A percentile compares a stretch with the other conserved stretches of the same genome.
phyloP scores from a whole-genome alignment of 2,888 invertebrate species.

The Heliconius charithonia region DNA sequence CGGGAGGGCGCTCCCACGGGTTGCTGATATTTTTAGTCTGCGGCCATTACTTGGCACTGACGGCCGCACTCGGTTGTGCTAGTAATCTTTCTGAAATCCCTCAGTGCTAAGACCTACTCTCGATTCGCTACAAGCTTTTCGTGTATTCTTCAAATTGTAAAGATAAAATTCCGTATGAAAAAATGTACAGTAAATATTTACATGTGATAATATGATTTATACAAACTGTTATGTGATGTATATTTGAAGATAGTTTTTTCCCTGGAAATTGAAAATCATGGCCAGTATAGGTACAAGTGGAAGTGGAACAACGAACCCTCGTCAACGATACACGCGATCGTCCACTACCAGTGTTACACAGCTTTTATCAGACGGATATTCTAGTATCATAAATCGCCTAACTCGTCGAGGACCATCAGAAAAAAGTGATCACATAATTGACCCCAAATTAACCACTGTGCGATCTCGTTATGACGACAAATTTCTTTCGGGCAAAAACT shows the following conservation, averaged over 20 bases:
- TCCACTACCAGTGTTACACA: conserved; percentile 93
- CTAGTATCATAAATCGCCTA: conserved; percentile 91
- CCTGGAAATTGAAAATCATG: conserved; percentile 55
- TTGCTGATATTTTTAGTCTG: conserved; percentile 87
- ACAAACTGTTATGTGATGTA: conserved; percentile 67
- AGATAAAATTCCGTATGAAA: conserved; percentile 35
- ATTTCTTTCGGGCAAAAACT: conserved; percentile 66
- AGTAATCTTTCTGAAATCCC: conserved; percentile 81
- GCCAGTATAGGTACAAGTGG: conserved; percentile 69
- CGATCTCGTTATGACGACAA: conserved; percentile 77
- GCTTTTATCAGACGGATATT: conserved; percentile 93
- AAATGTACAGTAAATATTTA: conserved; percentile 33
- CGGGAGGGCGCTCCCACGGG: conserved; percentile 85
- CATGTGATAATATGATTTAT: conserved; percentile 63
- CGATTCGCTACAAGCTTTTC: conserved; percentile 73
- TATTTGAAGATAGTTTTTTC: conserved; percentile 63
- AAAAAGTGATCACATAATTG: conserved; percentile 79
- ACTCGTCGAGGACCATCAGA: conserved; percentile 91
- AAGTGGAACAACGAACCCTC: conserved; percentile 76
- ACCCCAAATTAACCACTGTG: conserved; percentile 64
- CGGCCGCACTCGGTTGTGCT: conserved; percentile 81
- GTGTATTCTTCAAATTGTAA: conserved; percentile 53
- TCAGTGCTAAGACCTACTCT: conserved; percentile 76
- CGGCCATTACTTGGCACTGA: conserved; percentile 87
- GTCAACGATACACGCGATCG: conserved; percentile 89